Evolutionary conservation across 1,140 invertebrate genomes (phyloP).

Genomic region (Eriosoma lanigerum): DNA sequence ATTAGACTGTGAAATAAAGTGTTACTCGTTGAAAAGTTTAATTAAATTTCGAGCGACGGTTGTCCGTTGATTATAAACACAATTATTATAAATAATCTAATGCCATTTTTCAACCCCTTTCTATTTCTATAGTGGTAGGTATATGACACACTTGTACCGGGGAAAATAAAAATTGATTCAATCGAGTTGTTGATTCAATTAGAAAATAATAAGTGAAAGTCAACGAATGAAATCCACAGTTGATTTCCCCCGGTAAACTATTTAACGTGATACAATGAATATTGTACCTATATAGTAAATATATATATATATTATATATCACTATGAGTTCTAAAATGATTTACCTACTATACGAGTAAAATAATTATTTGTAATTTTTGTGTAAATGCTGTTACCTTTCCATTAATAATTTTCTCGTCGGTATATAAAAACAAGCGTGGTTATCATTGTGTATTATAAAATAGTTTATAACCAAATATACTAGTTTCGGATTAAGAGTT

Average conservation of each 20-base stretch:
- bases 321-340: too few species aligned
- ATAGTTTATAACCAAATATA: too few species aligned
- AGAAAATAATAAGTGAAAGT: slow-evolving; percentile 17
- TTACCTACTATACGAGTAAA: too few species aligned
- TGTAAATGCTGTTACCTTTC: too few species aligned
- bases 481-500: too few species aligned
- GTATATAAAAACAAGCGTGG: too few species aligned
- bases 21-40: not conserved
- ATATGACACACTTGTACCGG: not conserved
- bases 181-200: slow-evolving; percentile 14
- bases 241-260: not conserved
- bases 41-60: not conserved
- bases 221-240: slow-evolving; percentile 8
- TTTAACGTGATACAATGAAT: not conserved
- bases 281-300: not conserved
- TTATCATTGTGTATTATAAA: too few species aligned
- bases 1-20: not conserved
- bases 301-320: too few species aligned
- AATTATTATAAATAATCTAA: slow-evolving; percentile 14
- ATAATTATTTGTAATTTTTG: too few species aligned
- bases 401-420: too few species aligned
- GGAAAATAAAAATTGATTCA: not conserved
- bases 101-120: slow-evolving; percentile 4
- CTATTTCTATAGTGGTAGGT: not conserved
- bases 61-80: not conserved